A percentile compares a stretch with the other conserved stretches of the same genome.
Evolutionary conservation across 2,888 invertebrate species (phyloP).

Genomic region (Dasypolia templi): DNA sequence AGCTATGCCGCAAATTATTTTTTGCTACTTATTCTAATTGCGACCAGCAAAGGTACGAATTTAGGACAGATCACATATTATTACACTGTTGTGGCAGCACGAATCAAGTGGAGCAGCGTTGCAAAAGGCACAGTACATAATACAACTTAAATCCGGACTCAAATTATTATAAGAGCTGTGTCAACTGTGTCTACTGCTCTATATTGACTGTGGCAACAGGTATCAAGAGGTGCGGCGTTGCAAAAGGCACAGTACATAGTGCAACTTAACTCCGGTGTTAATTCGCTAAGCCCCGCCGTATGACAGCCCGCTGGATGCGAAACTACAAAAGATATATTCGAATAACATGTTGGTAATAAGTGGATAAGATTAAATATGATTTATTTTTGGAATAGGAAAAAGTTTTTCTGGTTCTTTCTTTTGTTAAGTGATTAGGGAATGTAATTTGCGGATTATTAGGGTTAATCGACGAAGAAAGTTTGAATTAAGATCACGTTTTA

Average conservation of each 20-base stretch:
- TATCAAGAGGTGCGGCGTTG: constrained; percentile 71
- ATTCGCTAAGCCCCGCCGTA: constrained; percentile 85
- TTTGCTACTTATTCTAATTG: not conserved
- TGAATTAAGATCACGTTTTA: not conserved
- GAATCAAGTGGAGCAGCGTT: constrained; percentile 67
- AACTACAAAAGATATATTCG: constrained; percentile 85
- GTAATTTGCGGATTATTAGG: not conserved
- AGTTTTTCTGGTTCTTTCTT: not conserved
- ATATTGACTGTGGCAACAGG: not conserved
- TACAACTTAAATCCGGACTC: constrained; percentile 75
- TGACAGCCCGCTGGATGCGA: constrained; percentile 85
- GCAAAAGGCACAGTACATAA: constrained; percentile 75
- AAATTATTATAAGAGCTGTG: too few relatives aligned
- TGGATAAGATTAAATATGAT: constrained; percentile 70
- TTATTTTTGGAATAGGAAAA: not conserved
- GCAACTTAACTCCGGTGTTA: constrained; percentile 85
- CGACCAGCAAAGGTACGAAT: not conserved
- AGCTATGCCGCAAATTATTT: too few relatives aligned
- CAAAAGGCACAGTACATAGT: constrained; percentile 76
- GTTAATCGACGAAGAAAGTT: not conserved
- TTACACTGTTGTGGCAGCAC: not conserved
- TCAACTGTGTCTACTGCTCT: constrained; percentile 29
- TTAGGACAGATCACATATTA: not conserved
- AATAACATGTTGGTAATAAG: constrained; percentile 62
- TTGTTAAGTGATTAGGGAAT: not conserved